Conservation (phyloP, 2,888 invertebrate species). For the Parthenolecanium corni region DNA sequence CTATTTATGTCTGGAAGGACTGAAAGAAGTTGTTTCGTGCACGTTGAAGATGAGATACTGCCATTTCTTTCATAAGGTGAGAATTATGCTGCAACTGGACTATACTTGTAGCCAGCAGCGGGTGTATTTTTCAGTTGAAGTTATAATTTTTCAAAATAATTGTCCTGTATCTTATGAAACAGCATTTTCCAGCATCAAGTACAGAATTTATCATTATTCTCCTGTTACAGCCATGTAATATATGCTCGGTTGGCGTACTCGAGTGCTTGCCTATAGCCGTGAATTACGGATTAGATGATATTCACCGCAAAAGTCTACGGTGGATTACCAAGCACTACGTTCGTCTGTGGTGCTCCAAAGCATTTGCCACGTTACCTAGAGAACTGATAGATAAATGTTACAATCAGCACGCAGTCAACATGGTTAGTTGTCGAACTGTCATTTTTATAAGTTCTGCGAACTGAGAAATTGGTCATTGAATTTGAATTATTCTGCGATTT, state of each 20-base stretch:
- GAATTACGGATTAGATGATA: conserved; percentile 74
- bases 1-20: conserved; percentile 76
- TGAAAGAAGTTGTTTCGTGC: conserved; percentile 82
- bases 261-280: conserved; percentile 78
- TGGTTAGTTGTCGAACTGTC: conserved; percentile 43
- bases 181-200: too few relatives aligned
- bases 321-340: conserved; percentile 82
- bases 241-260: conserved; percentile 73
- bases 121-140: not conserved
- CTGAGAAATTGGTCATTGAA: not conserved
- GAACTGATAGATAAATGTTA: conserved; percentile 74
- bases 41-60: conserved; percentile 79
- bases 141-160: too few relatives aligned
- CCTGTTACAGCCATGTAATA: conserved; percentile 61
- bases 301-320: conserved; percentile 70
- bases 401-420: conserved; percentile 66
- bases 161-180: too few relatives aligned
- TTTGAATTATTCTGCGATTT: not conserved
- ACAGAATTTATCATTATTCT: too few relatives aligned
- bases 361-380: conserved; percentile 72
- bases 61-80: conserved; percentile 83
- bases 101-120: too few relatives aligned
- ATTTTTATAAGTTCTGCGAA: not conserved
- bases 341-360: conserved; percentile 81
- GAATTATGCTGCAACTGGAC: not conserved